Evolutionary conservation across 2,113 vertebrate species (phyloP).

Genomic region (Ceyx margarethae): DNA sequence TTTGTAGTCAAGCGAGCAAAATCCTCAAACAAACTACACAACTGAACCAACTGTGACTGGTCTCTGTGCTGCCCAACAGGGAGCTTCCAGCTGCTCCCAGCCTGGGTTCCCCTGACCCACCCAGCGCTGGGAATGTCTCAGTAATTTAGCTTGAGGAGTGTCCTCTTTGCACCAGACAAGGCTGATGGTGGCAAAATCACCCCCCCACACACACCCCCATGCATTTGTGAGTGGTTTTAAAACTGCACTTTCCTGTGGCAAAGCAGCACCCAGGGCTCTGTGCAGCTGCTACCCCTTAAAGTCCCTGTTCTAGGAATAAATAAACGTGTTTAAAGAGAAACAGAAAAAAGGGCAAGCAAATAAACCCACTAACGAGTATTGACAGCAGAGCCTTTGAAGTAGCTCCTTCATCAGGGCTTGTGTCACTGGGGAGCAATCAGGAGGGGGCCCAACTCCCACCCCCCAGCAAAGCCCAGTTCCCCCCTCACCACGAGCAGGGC

Average conservation of each 20-base stretch:
- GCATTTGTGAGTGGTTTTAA: neutral
- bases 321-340: neutral
- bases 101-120: neutral
- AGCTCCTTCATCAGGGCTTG: conserved; percentile 35
- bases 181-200: neutral
- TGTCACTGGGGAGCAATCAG: neutral
- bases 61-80: neutral
- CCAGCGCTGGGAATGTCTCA: neutral
- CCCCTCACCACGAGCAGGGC: neutral
- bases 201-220: no score
- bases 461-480: neutral
- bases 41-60: conserved; percentile 17
- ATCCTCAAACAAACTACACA: neutral
- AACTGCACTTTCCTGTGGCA: neutral
- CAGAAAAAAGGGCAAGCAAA: neutral
- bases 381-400: conserved; percentile 41
- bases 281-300: neutral
- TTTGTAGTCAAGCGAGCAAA: conserved; percentile 41
- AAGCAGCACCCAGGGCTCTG: neutral
- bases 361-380: neutral
- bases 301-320: neutral
- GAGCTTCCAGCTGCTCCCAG: neutral
- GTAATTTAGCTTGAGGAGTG: neutral
- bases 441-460: neutral
- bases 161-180: neutral